These are phyloP conservation scores for Drosophila meridiana DNA, from an alignment of 2,888 invertebrate genomes.

Conservation along the genomic window DNA sequence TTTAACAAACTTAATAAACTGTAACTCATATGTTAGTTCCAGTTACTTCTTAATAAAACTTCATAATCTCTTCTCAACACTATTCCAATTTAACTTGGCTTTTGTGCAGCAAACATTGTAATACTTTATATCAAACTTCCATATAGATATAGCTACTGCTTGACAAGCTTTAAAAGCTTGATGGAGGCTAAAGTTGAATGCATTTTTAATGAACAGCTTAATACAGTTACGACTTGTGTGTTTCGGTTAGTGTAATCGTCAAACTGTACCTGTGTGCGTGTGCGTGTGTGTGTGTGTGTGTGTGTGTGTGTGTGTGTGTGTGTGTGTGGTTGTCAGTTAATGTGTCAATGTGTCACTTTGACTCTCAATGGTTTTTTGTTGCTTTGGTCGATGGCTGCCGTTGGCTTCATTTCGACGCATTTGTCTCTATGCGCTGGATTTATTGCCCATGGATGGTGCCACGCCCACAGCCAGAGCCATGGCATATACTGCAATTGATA, in stretches of 20 bases:
- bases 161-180: neutral
- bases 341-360: constrained; percentile 68
- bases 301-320: constrained; percentile 16
- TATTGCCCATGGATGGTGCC: constrained; percentile 48
- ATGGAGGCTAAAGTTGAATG: neutral
- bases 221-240: neutral
- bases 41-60: neutral
- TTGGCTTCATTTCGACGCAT: constrained; percentile 54
- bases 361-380: constrained; percentile 68
- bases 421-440: constrained; percentile 66
- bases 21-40: neutral
- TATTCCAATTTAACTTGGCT: neutral
- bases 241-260: constrained; percentile 26
- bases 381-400: constrained; percentile 35
- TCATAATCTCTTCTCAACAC: neutral
- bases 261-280: neutral
- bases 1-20: too few species aligned
- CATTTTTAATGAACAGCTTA: constrained; percentile 8
- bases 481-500: constrained; percentile 31
- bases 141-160: neutral
- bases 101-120: neutral
- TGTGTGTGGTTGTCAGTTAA: constrained; percentile 57
- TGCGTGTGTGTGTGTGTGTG: constrained; percentile 1
- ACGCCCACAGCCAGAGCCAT: constrained; percentile 49
- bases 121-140: neutral